A percentile compares a stretch with the other conserved stretches of the same genome.
phyloP scores from a whole-genome alignment of 1,140 invertebrate genomes.

The Aethina tumida region DNA sequence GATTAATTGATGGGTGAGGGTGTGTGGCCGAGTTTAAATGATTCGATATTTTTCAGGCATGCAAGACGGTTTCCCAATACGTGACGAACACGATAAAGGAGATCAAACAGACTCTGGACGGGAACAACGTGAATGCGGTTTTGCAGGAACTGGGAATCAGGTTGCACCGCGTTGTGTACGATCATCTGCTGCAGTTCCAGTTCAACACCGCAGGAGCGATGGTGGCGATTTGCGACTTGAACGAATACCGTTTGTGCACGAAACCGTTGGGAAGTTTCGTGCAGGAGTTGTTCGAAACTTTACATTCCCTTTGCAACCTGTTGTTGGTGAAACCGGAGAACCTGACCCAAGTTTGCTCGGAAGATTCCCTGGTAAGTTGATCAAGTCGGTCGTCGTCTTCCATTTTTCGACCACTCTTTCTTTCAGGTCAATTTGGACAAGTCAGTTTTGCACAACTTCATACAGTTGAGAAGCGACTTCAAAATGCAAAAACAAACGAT shows the following conservation, averaged over 20 bases:
- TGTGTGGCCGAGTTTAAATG: too few relatives aligned
- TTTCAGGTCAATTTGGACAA: conserved; percentile 78
- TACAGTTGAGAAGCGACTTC: conserved; percentile 87
- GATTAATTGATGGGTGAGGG: conserved; percentile 28
- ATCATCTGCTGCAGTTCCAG: conserved; percentile 90
- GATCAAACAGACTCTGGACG: conserved; percentile 81
- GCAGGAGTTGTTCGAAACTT: conserved; percentile 81
- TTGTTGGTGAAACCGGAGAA: conserved; percentile 94
- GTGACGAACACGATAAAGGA: conserved; percentile 65
- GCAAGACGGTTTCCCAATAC: conserved; percentile 77
- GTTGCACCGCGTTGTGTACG: conserved; percentile 89
- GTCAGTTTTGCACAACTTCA: conserved; percentile 80
- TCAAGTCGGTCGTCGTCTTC: background rate
- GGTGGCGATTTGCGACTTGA: conserved; percentile 96
- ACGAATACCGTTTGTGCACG: conserved; percentile 67
- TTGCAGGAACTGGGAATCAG: conserved; percentile 82
- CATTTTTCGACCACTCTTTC: too few relatives aligned
- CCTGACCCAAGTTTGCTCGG: conserved; percentile 87
- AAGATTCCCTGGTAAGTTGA: conserved; percentile 76
- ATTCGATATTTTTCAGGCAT: conserved; percentile 61
- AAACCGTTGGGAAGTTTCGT: conserved; percentile 62
- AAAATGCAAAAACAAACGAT: conserved; percentile 62
- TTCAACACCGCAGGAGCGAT: conserved; percentile 95
- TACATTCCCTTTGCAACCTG: conserved; percentile 93
- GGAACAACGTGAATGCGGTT: conserved; percentile 82